phyloP scores from a whole-genome alignment of 2,113 vertebrate species.

The Echinops telfairi region DNA sequence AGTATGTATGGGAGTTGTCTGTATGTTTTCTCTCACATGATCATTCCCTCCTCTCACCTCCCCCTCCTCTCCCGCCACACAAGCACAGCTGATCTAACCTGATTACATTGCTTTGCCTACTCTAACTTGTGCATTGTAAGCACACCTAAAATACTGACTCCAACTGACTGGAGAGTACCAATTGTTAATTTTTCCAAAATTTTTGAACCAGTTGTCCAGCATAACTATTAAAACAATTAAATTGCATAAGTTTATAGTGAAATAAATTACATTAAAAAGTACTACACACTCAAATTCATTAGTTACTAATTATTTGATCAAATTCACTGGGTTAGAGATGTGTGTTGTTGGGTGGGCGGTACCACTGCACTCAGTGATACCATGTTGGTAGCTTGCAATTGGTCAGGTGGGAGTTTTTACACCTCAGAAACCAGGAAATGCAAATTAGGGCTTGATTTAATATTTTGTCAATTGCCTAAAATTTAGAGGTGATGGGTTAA shows the following conservation, averaged over 20 bases:
- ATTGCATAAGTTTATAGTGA: conserved; percentile 29
- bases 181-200: conserved; percentile 22
- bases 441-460: conserved; percentile 44
- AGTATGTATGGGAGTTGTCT: not conserved
- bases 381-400: conserved; percentile 23
- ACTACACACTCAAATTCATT: conserved; percentile 15
- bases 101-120: not conserved
- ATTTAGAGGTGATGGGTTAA: conserved; percentile 57
- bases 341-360: not conserved
- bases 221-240: conserved; percentile 50
- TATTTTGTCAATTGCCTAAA: conserved; percentile 33
- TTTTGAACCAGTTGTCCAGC: not conserved
- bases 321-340: conserved; percentile 8
- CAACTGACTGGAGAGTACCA: not conserved
- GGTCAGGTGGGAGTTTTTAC: conserved; percentile 3
- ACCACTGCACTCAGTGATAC: not conserved
- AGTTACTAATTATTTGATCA: conserved; percentile 42
- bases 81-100: not conserved
- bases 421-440: conserved; percentile 34
- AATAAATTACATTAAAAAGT: not conserved
- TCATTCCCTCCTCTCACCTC: no score
- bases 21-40: not conserved
- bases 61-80: not conserved
- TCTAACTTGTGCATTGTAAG: not conserved
- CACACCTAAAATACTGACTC: not conserved